Evolutionary conservation across 1,140 invertebrate species (phyloP), one percentile per base, ranked within the genome.

Genomic region (Anoplolepis gracilipes): DNA sequence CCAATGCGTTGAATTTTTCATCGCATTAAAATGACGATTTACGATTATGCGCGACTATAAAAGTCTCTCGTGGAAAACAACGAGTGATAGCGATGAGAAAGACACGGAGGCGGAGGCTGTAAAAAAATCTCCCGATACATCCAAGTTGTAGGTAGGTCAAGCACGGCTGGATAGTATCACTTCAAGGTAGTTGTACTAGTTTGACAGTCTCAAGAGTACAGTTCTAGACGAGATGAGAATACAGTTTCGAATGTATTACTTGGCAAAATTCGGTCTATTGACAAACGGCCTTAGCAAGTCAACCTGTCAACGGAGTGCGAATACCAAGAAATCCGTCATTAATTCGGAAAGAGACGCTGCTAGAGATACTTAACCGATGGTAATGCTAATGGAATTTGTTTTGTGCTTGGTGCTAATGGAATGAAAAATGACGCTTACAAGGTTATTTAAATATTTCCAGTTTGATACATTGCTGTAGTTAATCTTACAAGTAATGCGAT

Each of bases 1-100:
- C 13, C 13, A 22, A 10, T 8, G 55, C 33, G 5, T 39, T 22
- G 30, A 7, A 25, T 78, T 67, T 78, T 78, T 78, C 28, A 78
- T 78, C 25, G 19, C 39, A n/a, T 67, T 53, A 69, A 46, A 39
- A n/a, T 11, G n/a, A 64, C 33, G 62, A 79, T 79, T 55, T 79
- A 79, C 36, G 53, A 72, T 82, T 82, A 82, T 59, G 53, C n/a
- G 65, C 53, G 78, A 72, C 78, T n/a, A 82, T 82, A 59, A 72
- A 59, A 72, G 22, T 70, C 25, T 67, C 25, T 70, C 65, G 33
- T 72, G 36, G 28, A 82, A 72, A 72, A 82, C 67, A 72, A 82
- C 25, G 64, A 57, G 49, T 19, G 11, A 67, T 10, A 11, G 25
- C 5, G 10, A 1, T 7, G 59, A 28, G 33, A 11, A 36, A 22